Base-by-base conservation (phyloP, 2,888 invertebrate species). In the Acanthosepion pharaonis region DNA sequence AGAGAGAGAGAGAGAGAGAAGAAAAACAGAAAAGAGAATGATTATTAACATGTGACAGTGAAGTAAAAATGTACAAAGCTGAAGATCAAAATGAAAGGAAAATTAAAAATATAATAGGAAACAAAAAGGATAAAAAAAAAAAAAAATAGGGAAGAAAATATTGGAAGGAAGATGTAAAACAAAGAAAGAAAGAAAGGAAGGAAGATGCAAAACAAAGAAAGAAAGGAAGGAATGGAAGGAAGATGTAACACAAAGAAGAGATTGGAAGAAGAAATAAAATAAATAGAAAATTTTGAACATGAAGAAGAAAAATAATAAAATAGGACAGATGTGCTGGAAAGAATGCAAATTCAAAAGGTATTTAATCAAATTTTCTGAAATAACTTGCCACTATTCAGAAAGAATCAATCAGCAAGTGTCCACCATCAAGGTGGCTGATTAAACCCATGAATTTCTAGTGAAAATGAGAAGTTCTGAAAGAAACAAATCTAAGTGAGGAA, bases 381-480 rank as follows among this genome's bases (percentile, higher is more conserved):
- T 78, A 78, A 78, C 33, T 78, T 78, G 78, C 78, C 11, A 78
- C n/a, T 2, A 9, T 78, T 33, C n/a, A 11, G n/a, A 78, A 78
- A n/a, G n/a, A 78, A 78, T 78, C 78, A 78, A 78, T 78, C 78
- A 78, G n/a, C n/a, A 33, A n/a, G 78, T 78, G 78, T 78, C 78
- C n/a, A 33, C 78, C 78, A 78, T n/a, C n/a, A 33, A 78, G 78
- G n/a, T n/a, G n/a, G 78, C 78, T n/a, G 78, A 78, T 78, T 78
- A 78, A 78, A 33, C 78, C 78, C 78, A 78, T n/a, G 64, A 64
- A 20, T 59, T 59, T 25, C 20, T 1, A 20, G 28, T 64, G 78
- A 78, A 78, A 33, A 78, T 33, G 5, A 78, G 78, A 78, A 23
- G n/a, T 11, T 15, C 6, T 33, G 18, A 78, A n/a, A 33, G 42